A percentile compares a stretch with the other conserved stretches of the same genome.
phyloP scores from a whole-genome alignment of 2,797 vertebrate species.

The Telmatherina bonti region DNA sequence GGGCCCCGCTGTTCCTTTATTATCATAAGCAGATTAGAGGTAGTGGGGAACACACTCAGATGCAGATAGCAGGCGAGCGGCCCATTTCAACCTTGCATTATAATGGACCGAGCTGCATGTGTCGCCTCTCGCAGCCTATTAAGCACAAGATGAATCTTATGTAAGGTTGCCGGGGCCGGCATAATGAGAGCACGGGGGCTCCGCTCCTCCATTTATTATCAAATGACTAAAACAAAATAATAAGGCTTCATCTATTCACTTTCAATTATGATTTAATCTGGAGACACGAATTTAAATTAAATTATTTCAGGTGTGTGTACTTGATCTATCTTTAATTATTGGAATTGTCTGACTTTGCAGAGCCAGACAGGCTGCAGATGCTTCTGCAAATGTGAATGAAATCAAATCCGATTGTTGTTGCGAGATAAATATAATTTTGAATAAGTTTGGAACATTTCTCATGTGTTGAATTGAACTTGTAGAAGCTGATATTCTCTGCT shows the following conservation, averaged over 20 bases:
- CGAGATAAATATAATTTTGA: not conserved
- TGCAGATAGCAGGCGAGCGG: slow-evolving; percentile 93
- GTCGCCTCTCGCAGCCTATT: slow-evolving; percentile 93
- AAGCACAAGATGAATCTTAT: slow-evolving; percentile 88
- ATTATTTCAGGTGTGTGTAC: slow-evolving; percentile 72
- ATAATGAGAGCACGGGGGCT: slow-evolving; percentile 71
- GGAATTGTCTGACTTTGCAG: slow-evolving; percentile 22
- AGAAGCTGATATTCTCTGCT: not conserved
- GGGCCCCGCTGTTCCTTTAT: slow-evolving; percentile 96
- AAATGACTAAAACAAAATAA: slow-evolving; percentile 78
- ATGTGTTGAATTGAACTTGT: slow-evolving; percentile 5
- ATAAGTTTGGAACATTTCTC: not conserved
- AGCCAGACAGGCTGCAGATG: slow-evolving; percentile 10
- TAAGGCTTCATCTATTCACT: slow-evolving; percentile 68
- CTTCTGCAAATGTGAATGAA: not conserved
- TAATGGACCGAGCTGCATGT: slow-evolving; percentile 91
- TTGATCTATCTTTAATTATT: slow-evolving; percentile 63
- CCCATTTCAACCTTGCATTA: slow-evolving; percentile 95
- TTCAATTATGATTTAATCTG: slow-evolving; percentile 75
- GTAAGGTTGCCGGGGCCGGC: slow-evolving; percentile 73
- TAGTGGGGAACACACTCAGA: slow-evolving; percentile 94
- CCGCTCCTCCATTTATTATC: slow-evolving; percentile 68
- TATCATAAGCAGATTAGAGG: slow-evolving; percentile 99
- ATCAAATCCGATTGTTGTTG: not conserved
- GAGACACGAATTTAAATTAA: slow-evolving; percentile 57